phyloP scores from a whole-genome alignment of 2,113 vertebrate genomes.

The Clupea harengus region DNA sequence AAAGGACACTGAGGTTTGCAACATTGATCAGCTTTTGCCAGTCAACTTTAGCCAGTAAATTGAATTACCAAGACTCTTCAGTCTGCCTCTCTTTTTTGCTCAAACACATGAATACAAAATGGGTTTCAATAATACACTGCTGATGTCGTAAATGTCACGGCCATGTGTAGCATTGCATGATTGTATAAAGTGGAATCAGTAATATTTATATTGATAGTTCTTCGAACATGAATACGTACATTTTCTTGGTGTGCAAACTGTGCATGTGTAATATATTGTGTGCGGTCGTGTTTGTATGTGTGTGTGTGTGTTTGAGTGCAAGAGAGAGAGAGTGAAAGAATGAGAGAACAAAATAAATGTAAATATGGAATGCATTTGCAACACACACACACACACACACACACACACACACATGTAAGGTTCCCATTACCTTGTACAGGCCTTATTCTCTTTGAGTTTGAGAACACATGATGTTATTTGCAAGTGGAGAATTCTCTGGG shows the following conservation, averaged over 20 bases:
- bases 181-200: neutral
- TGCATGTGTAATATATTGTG: neutral
- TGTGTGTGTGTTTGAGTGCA: neutral
- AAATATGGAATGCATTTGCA: neutral
- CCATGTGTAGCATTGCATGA: neutral
- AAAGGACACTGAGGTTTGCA: neutral
- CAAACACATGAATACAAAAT: neutral
- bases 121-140: neutral
- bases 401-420: neutral
- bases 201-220: neutral
- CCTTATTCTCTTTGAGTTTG: neutral
- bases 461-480: neutral
- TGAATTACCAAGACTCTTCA: neutral
- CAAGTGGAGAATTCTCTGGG: constrained; percentile 13
- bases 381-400: constrained; percentile 21
- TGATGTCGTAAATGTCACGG: neutral
- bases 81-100: neutral
- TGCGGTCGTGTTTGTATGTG: neutral
- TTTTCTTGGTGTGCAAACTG: neutral
- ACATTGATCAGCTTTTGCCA: neutral
- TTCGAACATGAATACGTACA: neutral
- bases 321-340: neutral
- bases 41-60: neutral
- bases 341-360: too few relatives aligned
- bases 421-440: neutral